Conservation (phyloP, 2,797 vertebrate species). For the Gadopsis bispinosus region DNA sequence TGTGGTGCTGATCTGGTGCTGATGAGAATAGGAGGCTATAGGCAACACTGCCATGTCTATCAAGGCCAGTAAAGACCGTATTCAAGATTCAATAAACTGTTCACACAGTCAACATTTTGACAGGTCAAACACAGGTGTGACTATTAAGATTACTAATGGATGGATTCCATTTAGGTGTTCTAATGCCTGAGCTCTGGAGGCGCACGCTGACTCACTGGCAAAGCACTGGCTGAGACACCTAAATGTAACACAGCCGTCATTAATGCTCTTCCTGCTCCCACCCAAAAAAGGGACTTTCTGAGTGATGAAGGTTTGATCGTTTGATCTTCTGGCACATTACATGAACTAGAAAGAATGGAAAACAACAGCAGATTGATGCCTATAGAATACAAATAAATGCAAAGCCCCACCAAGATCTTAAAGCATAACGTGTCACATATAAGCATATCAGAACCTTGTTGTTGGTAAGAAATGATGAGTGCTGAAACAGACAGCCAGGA, state of each 20-base stretch:
- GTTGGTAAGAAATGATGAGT: neutral
- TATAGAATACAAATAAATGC: neutral
- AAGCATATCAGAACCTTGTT: neutral
- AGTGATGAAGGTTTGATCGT: neutral
- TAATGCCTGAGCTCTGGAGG: neutral
- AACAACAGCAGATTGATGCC: neutral
- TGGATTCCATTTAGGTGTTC: neutral
- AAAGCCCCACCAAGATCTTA: neutral
- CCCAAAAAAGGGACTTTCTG: neutral
- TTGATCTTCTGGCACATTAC: conserved; percentile 3
- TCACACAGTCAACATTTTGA: neutral
- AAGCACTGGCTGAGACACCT: neutral
- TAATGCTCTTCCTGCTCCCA: conserved; percentile 4
- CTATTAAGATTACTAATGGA: neutral
- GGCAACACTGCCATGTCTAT: neutral
- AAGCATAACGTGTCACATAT: neutral
- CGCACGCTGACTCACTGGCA: conserved; percentile 4
- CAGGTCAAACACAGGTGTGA: conserved; percentile 3
- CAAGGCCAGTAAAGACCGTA: neutral
- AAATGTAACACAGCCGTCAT: neutral
- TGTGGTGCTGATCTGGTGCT: neutral
- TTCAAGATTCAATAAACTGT: neutral
- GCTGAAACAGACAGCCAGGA: neutral
- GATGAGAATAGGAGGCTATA: neutral
- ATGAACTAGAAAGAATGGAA: neutral